Percentiles rank a stretch among this genome's conserved stretches.
These are phyloP conservation scores for Thera obeliscata DNA, from an alignment of 2,888 invertebrate genomes.

Conservation along the genomic window DNA sequence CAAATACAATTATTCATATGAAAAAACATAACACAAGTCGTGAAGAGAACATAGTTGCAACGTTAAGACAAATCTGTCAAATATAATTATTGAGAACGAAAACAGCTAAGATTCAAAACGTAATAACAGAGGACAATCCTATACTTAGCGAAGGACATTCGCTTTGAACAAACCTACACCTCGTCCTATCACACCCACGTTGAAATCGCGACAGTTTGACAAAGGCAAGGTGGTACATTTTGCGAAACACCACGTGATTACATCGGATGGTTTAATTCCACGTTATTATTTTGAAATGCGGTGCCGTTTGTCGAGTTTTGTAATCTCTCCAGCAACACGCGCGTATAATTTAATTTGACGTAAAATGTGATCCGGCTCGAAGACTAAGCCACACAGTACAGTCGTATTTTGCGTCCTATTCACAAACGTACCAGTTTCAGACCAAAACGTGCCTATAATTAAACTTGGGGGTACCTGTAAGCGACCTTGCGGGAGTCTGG, in stretches of 20 bases:
- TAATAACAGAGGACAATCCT: constrained; percentile 30
- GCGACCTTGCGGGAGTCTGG: constrained; percentile 37
- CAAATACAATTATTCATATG: no score
- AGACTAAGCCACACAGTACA: not conserved
- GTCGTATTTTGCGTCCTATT: constrained; percentile 6
- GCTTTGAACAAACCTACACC: constrained; percentile 26
- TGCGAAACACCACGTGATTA: constrained; percentile 29
- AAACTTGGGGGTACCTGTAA: constrained; percentile 26
- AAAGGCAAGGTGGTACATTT: constrained; percentile 39
- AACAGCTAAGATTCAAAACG: constrained; percentile 6
- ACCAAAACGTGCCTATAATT: constrained; percentile 16
- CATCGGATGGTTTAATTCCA: constrained; percentile 27
- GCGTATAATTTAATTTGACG: constrained; percentile 20
- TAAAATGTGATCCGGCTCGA: constrained; percentile 4
- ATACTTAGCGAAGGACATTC: constrained; percentile 9
- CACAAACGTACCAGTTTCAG: constrained; percentile 1
- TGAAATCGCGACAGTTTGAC: constrained; percentile 36
- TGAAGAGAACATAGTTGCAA: not conserved
- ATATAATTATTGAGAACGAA: constrained; percentile 13
- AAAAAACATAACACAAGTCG: not conserved
- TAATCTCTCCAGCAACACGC: constrained; percentile 13
- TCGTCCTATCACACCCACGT: constrained; percentile 35
- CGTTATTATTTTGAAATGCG: constrained; percentile 34
- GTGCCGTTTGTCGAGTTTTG: constrained; percentile 28
- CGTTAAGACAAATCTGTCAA: not conserved